These are phyloP conservation scores for Apamea sordens DNA, from an alignment of 2,888 invertebrate genomes.

Conservation along the genomic window DNA sequence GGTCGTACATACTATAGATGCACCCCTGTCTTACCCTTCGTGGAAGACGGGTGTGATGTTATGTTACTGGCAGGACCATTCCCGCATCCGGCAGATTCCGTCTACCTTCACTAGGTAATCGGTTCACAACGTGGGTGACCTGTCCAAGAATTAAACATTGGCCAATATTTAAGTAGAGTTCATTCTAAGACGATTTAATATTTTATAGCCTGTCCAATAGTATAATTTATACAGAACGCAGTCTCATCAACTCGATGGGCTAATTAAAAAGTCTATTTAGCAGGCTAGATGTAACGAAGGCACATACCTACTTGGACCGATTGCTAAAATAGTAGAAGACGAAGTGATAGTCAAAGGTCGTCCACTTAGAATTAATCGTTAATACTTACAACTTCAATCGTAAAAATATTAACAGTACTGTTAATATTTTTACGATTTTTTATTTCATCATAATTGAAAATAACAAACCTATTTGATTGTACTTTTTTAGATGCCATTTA, in stretches of 20 bases:
- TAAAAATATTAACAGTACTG: background rate
- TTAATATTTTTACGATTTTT: no score
- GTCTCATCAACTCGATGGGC: constrained; percentile 19
- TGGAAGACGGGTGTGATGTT: no score
- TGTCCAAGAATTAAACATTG: constrained; percentile 1
- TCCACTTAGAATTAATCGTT: constrained; percentile 25
- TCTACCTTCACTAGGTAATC: background rate
- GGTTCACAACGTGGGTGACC: background rate
- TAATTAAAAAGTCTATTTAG: constrained; percentile 33
- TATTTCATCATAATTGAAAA: background rate
- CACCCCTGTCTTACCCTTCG: no score
- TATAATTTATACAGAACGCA: constrained; percentile 28
- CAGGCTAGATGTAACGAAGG: constrained; percentile 14
- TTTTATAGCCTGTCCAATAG: background rate
- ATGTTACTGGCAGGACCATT: background rate
- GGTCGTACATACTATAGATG: no score
- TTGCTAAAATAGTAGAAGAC: constrained; percentile 21
- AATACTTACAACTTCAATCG: constrained; percentile 1
- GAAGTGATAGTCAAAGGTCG: constrained; percentile 32
- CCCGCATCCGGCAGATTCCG: background rate
- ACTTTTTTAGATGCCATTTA: background rate
- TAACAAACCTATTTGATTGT: background rate
- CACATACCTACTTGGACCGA: background rate
- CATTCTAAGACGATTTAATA: background rate
- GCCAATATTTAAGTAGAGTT: constrained; percentile 6